These are phyloP conservation scores for Echeneis naucrates DNA, from an alignment of 2,797 vertebrate genomes.

Conservation along the genomic window DNA sequence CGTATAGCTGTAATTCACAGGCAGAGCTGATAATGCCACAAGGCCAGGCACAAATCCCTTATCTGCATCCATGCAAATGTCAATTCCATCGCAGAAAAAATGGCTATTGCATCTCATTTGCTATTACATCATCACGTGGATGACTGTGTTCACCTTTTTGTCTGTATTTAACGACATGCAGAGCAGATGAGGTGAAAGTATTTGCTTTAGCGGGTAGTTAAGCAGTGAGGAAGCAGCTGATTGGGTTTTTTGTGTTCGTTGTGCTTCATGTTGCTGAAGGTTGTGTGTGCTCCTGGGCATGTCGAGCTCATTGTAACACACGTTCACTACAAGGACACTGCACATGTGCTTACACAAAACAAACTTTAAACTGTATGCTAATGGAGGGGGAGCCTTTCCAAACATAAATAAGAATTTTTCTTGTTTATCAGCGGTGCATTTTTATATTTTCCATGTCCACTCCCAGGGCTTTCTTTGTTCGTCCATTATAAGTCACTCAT, in stretches of 20 bases:
- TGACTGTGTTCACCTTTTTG: neutral
- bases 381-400: constrained; percentile 28
- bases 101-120: constrained; percentile 26
- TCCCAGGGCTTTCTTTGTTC: constrained; percentile 10
- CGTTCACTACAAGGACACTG: constrained; percentile 26
- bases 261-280: constrained; percentile 46
- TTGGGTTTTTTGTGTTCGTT: constrained; percentile 74
- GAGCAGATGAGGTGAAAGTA: constrained; percentile 14
- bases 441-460: neutral
- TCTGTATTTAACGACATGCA: constrained; percentile 1
- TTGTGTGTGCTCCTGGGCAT: constrained; percentile 36
- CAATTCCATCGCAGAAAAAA: constrained; percentile 20
- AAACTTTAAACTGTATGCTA: constrained; percentile 8
- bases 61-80: constrained; percentile 41
- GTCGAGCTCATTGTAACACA: constrained; percentile 26
- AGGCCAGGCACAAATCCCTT: constrained; percentile 1
- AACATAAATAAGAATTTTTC: neutral
- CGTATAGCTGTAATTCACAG: neutral
- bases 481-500: constrained; percentile 21
- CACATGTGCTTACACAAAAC: constrained; percentile 40
- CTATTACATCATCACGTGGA: constrained; percentile 5
- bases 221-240: constrained; percentile 42
- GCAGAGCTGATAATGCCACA: constrained; percentile 31
- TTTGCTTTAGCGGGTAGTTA: constrained; percentile 53
- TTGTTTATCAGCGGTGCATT: neutral